A percentile compares a stretch with the other conserved stretches of the same genome.
phyloP scores from a whole-genome alignment of 1,140 invertebrate genomes.

The Batillaria attramentaria region DNA sequence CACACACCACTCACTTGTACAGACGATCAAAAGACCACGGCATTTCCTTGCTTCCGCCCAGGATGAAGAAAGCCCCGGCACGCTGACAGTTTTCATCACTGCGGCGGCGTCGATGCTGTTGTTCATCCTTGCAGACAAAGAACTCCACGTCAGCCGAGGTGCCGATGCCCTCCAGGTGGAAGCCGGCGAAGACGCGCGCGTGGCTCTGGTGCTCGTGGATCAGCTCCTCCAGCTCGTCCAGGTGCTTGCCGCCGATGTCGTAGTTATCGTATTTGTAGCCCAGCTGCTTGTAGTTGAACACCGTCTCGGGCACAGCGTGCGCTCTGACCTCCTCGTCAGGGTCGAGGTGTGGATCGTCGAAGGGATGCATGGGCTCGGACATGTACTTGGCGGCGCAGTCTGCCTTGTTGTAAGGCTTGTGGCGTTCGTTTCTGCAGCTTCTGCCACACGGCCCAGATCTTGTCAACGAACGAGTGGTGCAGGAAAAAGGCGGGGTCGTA shows the following conservation, averaged over 20 bases:
- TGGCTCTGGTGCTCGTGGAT: slow-evolving; percentile 12
- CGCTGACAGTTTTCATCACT: too few species aligned
- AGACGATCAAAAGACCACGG: slow-evolving; percentile 43
- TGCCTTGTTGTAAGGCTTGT: slow-evolving; percentile 41
- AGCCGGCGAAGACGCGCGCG: slow-evolving; percentile 35
- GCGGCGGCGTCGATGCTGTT: neutral
- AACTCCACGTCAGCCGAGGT: slow-evolving; percentile 34
- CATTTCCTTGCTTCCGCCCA: slow-evolving; percentile 47
- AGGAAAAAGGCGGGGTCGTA: slow-evolving; percentile 49
- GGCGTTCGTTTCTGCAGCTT: slow-evolving; percentile 38
- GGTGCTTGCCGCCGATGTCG: slow-evolving; percentile 29
- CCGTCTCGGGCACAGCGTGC: slow-evolving; percentile 34
- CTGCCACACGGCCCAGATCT: slow-evolving; percentile 44
- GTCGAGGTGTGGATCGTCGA: slow-evolving; percentile 30
- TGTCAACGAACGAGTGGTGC: slow-evolving; percentile 36
- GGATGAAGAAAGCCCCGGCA: slow-evolving; percentile 37
- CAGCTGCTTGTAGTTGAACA: slow-evolving; percentile 42
- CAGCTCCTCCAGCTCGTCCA: slow-evolving; percentile 26
- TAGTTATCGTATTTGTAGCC: slow-evolving; percentile 40
- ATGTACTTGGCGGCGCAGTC: slow-evolving; percentile 35
- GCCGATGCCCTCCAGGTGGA: slow-evolving; percentile 26
- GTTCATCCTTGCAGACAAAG: neutral
- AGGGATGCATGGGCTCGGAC: slow-evolving; percentile 4
- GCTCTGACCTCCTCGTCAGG: too few species aligned
- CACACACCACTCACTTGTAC: too few species aligned